Percentiles rank a stretch among this genome's conserved stretches.
phyloP scores from a whole-genome alignment of 92 coral and sea anemone genomes.

The Actinostola sp. region DNA sequence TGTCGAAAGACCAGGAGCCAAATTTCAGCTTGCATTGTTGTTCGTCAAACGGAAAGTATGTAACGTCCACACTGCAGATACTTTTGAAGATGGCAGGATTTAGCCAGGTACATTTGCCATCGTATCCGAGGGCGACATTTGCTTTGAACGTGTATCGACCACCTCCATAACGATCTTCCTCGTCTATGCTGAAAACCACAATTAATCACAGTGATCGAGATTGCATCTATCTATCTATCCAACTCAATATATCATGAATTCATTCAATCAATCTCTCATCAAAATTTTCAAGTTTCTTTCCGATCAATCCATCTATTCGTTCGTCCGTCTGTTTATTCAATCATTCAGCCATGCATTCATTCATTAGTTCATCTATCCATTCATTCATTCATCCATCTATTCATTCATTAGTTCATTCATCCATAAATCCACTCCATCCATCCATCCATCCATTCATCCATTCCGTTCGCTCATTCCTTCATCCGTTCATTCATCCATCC shows the following conservation, averaged over 20 bases:
- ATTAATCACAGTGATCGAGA: too few species aligned
- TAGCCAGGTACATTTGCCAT: slow-evolving; percentile 71
- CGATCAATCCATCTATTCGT: neutral
- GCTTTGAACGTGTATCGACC: slow-evolving; percentile 69
- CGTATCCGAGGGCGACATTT: slow-evolving; percentile 40
- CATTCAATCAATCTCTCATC: too few species aligned
- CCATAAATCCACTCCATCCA: too few species aligned
- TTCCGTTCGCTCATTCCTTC: neutral
- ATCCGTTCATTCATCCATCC: neutral
- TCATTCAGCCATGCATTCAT: neutral
- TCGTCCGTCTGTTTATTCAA: neutral
- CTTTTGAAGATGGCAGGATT: slow-evolving; percentile 77
- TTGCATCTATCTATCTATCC: too few species aligned
- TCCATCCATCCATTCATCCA: too few species aligned
- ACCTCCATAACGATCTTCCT: slow-evolving; percentile 79
- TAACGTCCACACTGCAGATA: slow-evolving; percentile 73
- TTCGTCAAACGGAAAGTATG: slow-evolving; percentile 79
- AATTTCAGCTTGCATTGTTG: slow-evolving; percentile 80
- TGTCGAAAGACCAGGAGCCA: slow-evolving; percentile 81
- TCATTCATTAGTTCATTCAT: too few species aligned
- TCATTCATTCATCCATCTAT: neutral
- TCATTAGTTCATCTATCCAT: neutral
- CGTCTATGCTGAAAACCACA: slow-evolving; percentile 64
- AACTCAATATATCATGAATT: too few species aligned
- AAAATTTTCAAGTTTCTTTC: too few species aligned